Base-by-base conservation (phyloP, 1,140 invertebrate genomes). In the Tribolium madens region DNA sequence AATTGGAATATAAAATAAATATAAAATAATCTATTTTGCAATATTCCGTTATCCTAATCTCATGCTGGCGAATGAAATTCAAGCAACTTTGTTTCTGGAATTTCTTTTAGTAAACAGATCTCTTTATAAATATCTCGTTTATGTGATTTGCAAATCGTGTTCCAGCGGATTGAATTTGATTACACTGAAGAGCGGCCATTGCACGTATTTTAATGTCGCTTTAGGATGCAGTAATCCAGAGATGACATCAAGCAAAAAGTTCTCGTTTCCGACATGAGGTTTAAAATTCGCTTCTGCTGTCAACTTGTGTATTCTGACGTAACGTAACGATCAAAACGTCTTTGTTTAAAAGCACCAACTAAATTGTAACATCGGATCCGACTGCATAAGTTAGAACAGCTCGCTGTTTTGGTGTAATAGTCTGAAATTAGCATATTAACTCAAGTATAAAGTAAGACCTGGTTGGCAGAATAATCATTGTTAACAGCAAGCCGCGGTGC, bases 351-450 rank as follows among this genome's bases (percentile, higher is more conserved):
- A 64, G 57, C 57, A 64, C 57, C 13, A 64, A 64, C 57, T 64
- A 64, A 33, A 64, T 33, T 33, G 57, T 64, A 64, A 57, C 52
- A 57, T 57, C 52, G 21, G 26, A 64, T 36, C 57, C 57, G 57
- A n/a, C 57, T 33, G 57, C 57, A 33, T 64, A 33, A 64, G 57
- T 64, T 64, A 64, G 52, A 57, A 18, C 17, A 26, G 57, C 21
- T 33, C 21, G 14, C 9, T 64, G 57, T 64, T 64, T 57, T 57
- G 52, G 52, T 21, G 52, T 64, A 48, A 72, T 48, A 72, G 46
- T 26, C 46, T 52, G 50, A 71, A 72, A 72, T 72, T 50, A 72
- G 46, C 42, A 72, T 72, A 72, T 72, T 72, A 72, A 71, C 47
- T 71, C 47, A 26, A 47, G 47, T 47, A 50, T 50, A 72, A 31